Conservation (phyloP, 1,140 invertebrate genomes). For the Calosoma granatense region DNA sequence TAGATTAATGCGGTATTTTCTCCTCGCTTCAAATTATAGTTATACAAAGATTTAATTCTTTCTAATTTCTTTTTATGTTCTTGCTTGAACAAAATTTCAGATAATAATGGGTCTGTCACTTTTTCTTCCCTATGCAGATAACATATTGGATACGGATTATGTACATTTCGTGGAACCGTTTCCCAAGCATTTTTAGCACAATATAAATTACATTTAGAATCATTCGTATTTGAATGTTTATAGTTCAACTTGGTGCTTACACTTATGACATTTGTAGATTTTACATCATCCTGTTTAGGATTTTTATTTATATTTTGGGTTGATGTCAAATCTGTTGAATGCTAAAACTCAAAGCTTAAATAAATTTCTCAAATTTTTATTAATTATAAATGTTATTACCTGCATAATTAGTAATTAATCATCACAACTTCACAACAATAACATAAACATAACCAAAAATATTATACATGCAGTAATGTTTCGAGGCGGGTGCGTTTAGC, state of each 20-base stretch:
- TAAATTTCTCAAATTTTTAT: too few species aligned
- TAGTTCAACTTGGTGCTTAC: background rate
- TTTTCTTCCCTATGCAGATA: background rate
- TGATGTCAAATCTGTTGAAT: too few species aligned
- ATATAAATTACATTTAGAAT: background rate
- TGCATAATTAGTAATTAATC: too few species aligned
- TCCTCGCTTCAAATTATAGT: background rate
- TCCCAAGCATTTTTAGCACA: background rate
- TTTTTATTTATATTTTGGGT: too few species aligned
- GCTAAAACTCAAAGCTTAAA: too few species aligned
- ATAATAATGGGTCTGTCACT: background rate
- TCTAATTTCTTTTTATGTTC: background rate
- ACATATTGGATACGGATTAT: background rate
- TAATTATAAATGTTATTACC: too few species aligned
- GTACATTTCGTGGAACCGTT: background rate
- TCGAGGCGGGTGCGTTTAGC: too few species aligned
- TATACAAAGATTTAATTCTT: background rate
- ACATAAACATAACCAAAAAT: too few species aligned
- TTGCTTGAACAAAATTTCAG: background rate
- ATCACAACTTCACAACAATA: too few species aligned
- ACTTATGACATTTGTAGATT: too few species aligned
- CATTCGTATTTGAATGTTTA: background rate
- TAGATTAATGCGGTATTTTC: background rate
- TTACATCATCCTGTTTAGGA: too few species aligned
- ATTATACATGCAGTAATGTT: too few species aligned